Percentiles rank a stretch among this genome's conserved stretches.
phyloP scores from a whole-genome alignment of 2,888 invertebrate species.

The Taphrorychus bicolor region DNA sequence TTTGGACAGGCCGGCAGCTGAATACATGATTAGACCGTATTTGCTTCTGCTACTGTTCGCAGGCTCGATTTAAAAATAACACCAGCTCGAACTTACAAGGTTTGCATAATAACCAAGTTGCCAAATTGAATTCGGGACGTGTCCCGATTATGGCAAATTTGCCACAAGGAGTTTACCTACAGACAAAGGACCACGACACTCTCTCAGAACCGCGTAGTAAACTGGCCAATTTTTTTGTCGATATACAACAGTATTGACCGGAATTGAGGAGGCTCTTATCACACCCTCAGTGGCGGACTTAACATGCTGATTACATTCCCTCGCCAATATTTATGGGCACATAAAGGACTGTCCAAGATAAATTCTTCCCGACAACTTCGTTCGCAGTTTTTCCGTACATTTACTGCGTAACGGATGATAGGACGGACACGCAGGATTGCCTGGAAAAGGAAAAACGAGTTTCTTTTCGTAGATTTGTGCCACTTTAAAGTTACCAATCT shows the following conservation, averaged over 20 bases:
- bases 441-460: slow-evolving; percentile 20
- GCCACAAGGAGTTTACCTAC: no score
- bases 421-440: slow-evolving; percentile 33
- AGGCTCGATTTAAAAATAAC: slow-evolving; percentile 46
- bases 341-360: slow-evolving; percentile 42
- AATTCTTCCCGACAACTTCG: slow-evolving; percentile 41
- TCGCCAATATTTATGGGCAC: slow-evolving; percentile 2
- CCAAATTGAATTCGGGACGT: slow-evolving; percentile 27
- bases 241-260: background rate
- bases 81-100: slow-evolving; percentile 24
- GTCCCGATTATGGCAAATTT: background rate
- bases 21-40: slow-evolving; percentile 51
- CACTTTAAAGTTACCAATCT: no score
- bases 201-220: background rate
- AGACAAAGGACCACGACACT: no score
- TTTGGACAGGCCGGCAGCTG: slow-evolving; percentile 53
- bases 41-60: slow-evolving; percentile 31
- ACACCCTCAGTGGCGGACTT: slow-evolving; percentile 11
- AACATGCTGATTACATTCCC: slow-evolving; percentile 30
- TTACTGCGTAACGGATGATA: slow-evolving; percentile 40
- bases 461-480: slow-evolving; percentile 7
- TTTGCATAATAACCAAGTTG: slow-evolving; percentile 40
- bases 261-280: background rate
- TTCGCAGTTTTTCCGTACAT: slow-evolving; percentile 44
- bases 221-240: background rate